These are phyloP conservation scores for Odocoileus virginianus DNA, from an alignment of 2,113 vertebrate species.

Conservation along the genomic window DNA sequence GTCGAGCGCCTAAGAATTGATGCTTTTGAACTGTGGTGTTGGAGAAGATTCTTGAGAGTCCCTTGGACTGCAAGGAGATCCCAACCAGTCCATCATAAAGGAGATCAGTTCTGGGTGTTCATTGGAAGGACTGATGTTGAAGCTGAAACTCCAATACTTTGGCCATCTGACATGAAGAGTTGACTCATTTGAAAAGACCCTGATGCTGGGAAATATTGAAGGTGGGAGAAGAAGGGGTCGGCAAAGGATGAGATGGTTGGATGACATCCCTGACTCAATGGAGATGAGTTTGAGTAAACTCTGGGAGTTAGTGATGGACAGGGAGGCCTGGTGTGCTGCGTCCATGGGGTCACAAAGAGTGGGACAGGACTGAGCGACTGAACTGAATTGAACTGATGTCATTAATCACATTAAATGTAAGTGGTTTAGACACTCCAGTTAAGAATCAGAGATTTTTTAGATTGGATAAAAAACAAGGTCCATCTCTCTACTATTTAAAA, in stretches of 20 bases:
- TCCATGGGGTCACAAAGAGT: neutral
- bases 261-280: neutral
- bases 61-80: neutral
- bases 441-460: neutral
- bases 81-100: neutral
- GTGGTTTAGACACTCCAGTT: neutral
- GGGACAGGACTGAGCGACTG: neutral
- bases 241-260: neutral
- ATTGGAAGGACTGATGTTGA: neutral
- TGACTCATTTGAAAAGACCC: neutral
- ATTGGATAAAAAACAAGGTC: neutral
- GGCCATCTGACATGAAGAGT: rapidly evolving
- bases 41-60: neutral
- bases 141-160: neutral
- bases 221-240: neutral
- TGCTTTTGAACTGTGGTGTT: neutral
- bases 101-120: neutral
- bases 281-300: neutral
- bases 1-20: rapidly evolving
- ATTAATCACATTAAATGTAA: neutral
- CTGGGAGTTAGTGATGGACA: neutral
- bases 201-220: neutral
- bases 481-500: neutral
- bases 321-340: neutral
- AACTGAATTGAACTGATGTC: neutral